A percentile compares a stretch with the other conserved stretches of the same genome.
Conservation (phyloP, 2,797 vertebrate species). For the Euphonia xanthogaster region DNA sequence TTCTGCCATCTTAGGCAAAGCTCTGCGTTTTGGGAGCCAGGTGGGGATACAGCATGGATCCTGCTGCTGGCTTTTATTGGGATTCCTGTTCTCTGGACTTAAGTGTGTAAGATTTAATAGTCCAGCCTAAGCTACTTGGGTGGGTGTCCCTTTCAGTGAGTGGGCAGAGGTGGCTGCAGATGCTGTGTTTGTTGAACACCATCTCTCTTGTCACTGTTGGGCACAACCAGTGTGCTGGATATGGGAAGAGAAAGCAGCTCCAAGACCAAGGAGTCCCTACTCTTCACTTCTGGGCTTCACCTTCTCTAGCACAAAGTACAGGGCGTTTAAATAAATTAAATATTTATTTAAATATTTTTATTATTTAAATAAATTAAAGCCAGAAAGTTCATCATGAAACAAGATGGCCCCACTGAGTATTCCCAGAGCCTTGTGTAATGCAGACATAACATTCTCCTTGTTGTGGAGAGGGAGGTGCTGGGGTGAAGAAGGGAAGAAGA, state of each 20-base stretch:
- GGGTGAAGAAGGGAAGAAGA: not conserved
- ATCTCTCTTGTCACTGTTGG: not conserved
- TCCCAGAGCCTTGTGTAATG: not conserved
- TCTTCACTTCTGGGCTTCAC: not conserved
- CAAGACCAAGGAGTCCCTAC: not conserved
- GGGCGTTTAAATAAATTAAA: not conserved
- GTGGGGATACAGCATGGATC: rapidly evolving
- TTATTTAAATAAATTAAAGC: not conserved
- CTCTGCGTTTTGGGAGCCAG: not conserved
- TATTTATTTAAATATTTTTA: too few relatives aligned
- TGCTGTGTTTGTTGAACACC: rapidly evolving
- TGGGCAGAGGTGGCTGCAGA: not conserved
- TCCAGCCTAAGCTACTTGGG: not conserved
- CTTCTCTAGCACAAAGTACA: not conserved
- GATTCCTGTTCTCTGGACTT: not conserved
- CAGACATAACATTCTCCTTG: not conserved
- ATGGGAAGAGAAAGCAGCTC: rapidly evolving
- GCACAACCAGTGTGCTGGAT: too few relatives aligned
- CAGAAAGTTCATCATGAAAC: not conserved
- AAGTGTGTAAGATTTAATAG: not conserved
- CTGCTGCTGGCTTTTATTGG: not conserved
- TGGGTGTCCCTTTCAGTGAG: rapidly evolving
- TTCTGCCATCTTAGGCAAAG: not conserved
- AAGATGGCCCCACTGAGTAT: rapidly evolving
- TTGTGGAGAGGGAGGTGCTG: not conserved